Conservation (phyloP, 2,797 vertebrate species). For the Taenioides sp. region DNA sequence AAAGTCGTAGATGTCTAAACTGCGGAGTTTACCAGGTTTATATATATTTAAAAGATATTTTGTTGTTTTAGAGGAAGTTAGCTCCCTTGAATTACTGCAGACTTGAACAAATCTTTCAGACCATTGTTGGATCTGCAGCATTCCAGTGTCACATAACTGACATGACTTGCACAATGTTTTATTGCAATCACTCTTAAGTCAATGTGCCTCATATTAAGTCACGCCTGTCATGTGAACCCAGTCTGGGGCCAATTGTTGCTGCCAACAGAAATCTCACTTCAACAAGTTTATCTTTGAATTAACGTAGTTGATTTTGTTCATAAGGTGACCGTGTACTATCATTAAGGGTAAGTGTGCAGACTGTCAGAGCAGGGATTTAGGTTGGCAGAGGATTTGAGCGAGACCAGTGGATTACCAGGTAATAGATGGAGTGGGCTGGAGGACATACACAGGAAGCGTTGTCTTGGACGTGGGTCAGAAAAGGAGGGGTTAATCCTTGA, state of each 20-base stretch:
- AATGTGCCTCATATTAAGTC: neutral
- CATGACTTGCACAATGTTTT: neutral
- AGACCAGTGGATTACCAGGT: conserved; percentile 74
- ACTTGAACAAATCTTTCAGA: neutral
- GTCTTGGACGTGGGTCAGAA: conserved; percentile 19
- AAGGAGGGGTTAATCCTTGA: conserved; percentile 49
- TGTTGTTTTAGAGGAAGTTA: neutral
- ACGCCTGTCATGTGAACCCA: neutral
- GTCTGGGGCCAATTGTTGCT: neutral
- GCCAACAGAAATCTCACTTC: neutral
- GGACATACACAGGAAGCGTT: conserved; percentile 38
- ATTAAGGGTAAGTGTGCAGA: conserved; percentile 5
- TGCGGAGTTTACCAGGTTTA: neutral
- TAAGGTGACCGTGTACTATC: neutral
- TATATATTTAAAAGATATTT: neutral
- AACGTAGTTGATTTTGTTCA: neutral
- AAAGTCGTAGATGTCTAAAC: neutral
- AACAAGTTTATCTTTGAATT: neutral
- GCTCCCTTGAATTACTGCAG: neutral
- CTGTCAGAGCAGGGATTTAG: conserved; percentile 53
- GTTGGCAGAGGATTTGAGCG: conserved; percentile 65
- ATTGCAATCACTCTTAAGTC: neutral
- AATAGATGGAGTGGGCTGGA: conserved; percentile 57
- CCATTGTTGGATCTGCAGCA: neutral
- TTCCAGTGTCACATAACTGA: neutral